Percentiles rank a stretch among this genome's conserved stretches.
These are phyloP conservation scores for Trissolcus japonicus DNA, from an alignment of 2,888 invertebrate species.

Conservation along the genomic window DNA sequence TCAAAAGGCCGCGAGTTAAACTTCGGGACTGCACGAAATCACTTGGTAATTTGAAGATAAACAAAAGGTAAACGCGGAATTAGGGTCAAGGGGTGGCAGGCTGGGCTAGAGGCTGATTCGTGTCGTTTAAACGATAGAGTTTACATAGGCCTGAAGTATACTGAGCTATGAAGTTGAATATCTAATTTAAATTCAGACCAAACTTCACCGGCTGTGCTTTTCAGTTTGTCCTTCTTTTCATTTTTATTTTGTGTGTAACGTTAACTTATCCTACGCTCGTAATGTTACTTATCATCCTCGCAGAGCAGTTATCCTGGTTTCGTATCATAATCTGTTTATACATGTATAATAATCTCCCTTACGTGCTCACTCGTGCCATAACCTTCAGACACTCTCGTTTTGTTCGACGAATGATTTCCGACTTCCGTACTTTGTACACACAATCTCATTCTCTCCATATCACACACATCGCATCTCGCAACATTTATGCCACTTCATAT, in stretches of 20 bases:
- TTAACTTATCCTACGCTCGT: slow-evolving; percentile 51
- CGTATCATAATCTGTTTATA: slow-evolving; percentile 64
- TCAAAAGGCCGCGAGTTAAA: slow-evolving; percentile 8
- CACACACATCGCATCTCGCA: slow-evolving; percentile 29
- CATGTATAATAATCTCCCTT: slow-evolving; percentile 60
- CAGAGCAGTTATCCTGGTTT: slow-evolving; percentile 66
- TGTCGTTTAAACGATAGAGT: slow-evolving; percentile 51
- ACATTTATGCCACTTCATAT: slow-evolving; percentile 47
- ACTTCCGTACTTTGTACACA: slow-evolving; percentile 40
- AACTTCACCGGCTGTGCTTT: slow-evolving; percentile 18
- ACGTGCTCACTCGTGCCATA: slow-evolving; percentile 25
- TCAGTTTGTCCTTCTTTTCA: not conserved
- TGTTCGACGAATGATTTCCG: slow-evolving; percentile 46
- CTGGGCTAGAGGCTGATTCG: slow-evolving; percentile 42
- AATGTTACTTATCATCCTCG: slow-evolving; percentile 62
- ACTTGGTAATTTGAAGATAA: slow-evolving; percentile 20
- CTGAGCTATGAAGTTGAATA: slow-evolving; percentile 62
- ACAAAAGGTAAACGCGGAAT: slow-evolving; percentile 41
- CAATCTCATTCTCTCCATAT: slow-evolving; percentile 20
- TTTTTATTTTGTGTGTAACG: slow-evolving; percentile 27
- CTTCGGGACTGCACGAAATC: slow-evolving; percentile 17
- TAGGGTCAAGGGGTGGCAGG: slow-evolving; percentile 5
- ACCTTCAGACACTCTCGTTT: slow-evolving; percentile 14
- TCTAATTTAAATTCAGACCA: slow-evolving; percentile 45
- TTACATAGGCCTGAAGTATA: slow-evolving; percentile 71